Evolutionary conservation across 2,113 vertebrate species (phyloP).

Genomic region (Sorex fumeus): DNA sequence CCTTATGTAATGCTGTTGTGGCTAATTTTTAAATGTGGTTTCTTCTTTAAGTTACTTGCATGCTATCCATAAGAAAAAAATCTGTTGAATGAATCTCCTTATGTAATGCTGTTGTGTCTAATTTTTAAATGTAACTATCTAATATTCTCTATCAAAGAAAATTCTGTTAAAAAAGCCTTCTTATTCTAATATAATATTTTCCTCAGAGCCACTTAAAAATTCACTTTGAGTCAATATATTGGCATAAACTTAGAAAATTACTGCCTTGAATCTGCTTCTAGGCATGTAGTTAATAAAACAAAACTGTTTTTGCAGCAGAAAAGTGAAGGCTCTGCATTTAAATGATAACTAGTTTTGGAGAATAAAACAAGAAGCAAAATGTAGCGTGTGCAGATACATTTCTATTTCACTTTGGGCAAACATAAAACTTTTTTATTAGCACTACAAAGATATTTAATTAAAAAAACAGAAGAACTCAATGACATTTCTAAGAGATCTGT

Average conservation of each 20-base stretch:
- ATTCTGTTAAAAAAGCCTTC: not conserved
- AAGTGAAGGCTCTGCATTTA: slow-evolving; percentile 78
- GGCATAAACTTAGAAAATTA: slow-evolving; percentile 80
- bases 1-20: not conserved
- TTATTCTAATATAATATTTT: slow-evolving; percentile 41
- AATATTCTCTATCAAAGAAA: slow-evolving; percentile 58
- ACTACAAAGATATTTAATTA: slow-evolving; percentile 55
- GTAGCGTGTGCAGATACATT: slow-evolving; percentile 47
- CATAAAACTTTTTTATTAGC: slow-evolving; percentile 75
- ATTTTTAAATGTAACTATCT: slow-evolving; percentile 61
- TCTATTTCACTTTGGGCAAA: slow-evolving; percentile 69
- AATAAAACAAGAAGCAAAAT: slow-evolving; percentile 71
- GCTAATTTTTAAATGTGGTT: slow-evolving; percentile 68
- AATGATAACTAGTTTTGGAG: slow-evolving; percentile 74
- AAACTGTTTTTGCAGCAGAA: slow-evolving; percentile 77
- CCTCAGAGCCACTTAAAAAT: slow-evolving; percentile 72
- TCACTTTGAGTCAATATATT: slow-evolving; percentile 80
- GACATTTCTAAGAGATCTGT: not conserved
- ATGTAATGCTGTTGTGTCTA: not conserved
- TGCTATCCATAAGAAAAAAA: slow-evolving; percentile 8
- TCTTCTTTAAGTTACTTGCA: not conserved
- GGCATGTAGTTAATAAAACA: slow-evolving; percentile 77
- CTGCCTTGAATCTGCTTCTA: slow-evolving; percentile 77
- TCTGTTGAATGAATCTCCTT: slow-evolving; percentile 9
- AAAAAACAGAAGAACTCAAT: slow-evolving; percentile 22